These are phyloP conservation scores for Tapirus indicus DNA, from an alignment of 2,797 vertebrate genomes.

Conservation along the genomic window DNA sequence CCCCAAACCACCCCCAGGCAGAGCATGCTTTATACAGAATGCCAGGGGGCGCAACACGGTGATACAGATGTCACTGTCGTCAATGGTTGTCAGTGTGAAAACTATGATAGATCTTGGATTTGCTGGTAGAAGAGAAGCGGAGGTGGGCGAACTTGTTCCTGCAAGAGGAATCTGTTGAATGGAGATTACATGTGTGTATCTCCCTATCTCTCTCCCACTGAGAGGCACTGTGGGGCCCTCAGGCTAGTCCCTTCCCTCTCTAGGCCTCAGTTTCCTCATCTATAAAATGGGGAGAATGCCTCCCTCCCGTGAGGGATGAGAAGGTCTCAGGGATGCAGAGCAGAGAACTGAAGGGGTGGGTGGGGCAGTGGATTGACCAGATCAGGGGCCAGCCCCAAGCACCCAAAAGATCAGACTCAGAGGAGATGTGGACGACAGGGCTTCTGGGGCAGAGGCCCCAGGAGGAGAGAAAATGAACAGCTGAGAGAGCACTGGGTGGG, in stretches of 20 bases:
- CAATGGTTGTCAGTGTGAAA: neutral
- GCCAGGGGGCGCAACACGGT: too few relatives aligned
- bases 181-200: neutral
- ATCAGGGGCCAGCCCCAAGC: neutral
- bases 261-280: neutral
- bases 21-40: neutral
- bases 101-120: neutral
- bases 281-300: neutral
- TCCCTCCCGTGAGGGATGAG: neutral
- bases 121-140: neutral
- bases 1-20: neutral
- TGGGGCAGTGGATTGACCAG: neutral
- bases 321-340: neutral
- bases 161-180: neutral
- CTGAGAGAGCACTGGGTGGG: neutral
- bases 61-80: neutral
- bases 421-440: neutral
- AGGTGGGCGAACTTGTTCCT: neutral
- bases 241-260: neutral
- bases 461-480: neutral
- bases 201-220: neutral
- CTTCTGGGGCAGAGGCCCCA: neutral
- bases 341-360: neutral
- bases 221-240: neutral
- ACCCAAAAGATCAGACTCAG: neutral